Conservation (phyloP, 2,797 vertebrate genomes). For the Pipistrellus kuhlii region DNA sequence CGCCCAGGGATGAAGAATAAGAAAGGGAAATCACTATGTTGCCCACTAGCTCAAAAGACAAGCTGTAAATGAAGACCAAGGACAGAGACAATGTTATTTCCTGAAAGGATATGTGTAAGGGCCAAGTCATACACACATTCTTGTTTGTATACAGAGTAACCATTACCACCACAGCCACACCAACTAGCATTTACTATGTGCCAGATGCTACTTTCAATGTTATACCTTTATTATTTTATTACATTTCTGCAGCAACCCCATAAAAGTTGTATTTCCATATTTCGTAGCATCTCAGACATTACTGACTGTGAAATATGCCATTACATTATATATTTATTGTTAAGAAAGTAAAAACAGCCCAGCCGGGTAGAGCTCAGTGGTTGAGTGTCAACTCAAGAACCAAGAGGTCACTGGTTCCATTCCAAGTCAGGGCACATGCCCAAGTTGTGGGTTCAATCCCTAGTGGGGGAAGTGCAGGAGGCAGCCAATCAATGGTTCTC, state of each 20-base stretch:
- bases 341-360: slow-evolving; percentile 2
- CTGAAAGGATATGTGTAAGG: neutral
- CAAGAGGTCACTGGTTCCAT: no score
- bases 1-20: neutral
- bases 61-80: neutral
- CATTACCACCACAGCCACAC: neutral
- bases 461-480: no score
- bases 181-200: neutral
- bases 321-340: neutral
- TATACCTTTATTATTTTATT: slow-evolving; percentile 19
- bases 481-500: no score
- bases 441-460: no score
- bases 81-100: neutral
- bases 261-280: neutral
- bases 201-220: neutral
- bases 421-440: no score
- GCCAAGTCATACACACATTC: neutral
- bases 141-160: neutral
- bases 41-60: neutral
- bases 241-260: neutral
- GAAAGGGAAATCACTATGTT: neutral
- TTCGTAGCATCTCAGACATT: neutral
- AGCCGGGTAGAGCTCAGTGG: no score
- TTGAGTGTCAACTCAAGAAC: no score
- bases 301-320: neutral